phyloP scores from a whole-genome alignment of 1,140 invertebrate genomes.

The Centruroides sculpturatus region DNA sequence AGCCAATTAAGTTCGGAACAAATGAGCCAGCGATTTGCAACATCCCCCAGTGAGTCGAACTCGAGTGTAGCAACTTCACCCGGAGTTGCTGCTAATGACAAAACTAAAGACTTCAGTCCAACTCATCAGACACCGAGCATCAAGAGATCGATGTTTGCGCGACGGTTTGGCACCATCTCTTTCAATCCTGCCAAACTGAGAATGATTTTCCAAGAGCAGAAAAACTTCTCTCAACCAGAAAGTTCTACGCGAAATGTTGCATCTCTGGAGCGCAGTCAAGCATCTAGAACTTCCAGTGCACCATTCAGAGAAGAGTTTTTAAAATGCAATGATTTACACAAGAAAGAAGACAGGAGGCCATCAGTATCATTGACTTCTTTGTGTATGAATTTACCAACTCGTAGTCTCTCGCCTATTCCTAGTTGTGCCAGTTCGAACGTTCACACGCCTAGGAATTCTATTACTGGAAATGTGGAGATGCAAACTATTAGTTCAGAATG shows the following conservation, averaged over 20 bases:
- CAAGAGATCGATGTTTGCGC: neutral
- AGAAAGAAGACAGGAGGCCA: too few species aligned
- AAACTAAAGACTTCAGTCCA: neutral
- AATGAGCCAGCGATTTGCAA: conserved; percentile 9
- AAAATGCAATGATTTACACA: too few species aligned
- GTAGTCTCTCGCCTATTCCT: conserved; percentile 15
- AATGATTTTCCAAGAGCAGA: neutral
- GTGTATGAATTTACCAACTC: neutral
- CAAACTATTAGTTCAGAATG: too few species aligned
- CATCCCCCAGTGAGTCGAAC: conserved; percentile 8
- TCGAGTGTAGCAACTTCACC: conserved; percentile 1
- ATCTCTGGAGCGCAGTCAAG: too few species aligned
- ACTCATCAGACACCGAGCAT: neutral
- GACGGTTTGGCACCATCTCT: neutral
- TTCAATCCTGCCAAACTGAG: neutral
- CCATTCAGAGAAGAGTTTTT: neutral
- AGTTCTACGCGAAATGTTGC: too few species aligned
- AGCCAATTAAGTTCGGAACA: conserved; percentile 15
- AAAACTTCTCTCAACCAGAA: neutral
- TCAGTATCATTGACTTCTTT: too few species aligned
- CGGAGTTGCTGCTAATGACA: neutral
- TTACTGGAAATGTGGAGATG: conserved; percentile 3
- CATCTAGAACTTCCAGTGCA: too few species aligned
- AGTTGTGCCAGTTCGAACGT: conserved; percentile 18
- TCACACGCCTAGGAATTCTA: conserved; percentile 15